Evolutionary conservation across 2,888 invertebrate genomes (phyloP).

Genomic region (Eugnorisma glareosa): DNA sequence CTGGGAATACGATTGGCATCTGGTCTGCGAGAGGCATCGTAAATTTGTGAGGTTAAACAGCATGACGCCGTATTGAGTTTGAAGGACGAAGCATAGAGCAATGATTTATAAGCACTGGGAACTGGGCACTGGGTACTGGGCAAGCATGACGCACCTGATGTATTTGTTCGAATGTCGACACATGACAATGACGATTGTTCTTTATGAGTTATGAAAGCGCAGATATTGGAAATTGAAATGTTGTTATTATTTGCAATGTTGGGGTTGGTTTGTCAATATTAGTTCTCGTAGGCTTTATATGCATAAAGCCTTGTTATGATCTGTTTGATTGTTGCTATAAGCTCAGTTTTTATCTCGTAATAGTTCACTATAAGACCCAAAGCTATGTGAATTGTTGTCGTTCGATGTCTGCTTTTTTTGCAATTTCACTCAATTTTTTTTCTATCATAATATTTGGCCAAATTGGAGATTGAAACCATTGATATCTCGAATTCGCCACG

Average conservation of each 20-base stretch:
- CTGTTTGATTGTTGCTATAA: not conserved
- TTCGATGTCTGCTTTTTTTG: not conserved
- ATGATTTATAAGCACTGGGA: constrained; percentile 83
- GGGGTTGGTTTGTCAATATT: constrained; percentile 32
- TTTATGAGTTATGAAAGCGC: constrained; percentile 56
- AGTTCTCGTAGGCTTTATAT: not conserved
- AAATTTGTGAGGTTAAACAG: constrained; percentile 89
- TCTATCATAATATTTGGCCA: not conserved
- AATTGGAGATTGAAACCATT: not conserved
- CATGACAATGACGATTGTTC: constrained; percentile 65
- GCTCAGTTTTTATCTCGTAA: not conserved
- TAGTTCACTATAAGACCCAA: not conserved
- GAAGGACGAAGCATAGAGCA: constrained; percentile 86
- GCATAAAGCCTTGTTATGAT: not conserved
- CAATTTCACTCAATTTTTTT: not conserved
- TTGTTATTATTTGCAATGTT: constrained; percentile 46
- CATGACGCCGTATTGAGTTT: constrained; percentile 83
- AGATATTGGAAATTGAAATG: constrained; percentile 54
- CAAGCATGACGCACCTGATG: constrained; percentile 78
- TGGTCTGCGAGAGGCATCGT: constrained; percentile 87
- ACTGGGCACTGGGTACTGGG: constrained; percentile 56
- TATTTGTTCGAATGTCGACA: constrained; percentile 68
- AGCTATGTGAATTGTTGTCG: not conserved
- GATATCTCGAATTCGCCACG: not conserved
- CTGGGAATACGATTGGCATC: constrained; percentile 86